Evolutionary conservation across 2,888 invertebrate species (phyloP), one percentile per base, ranked within the genome.

Genomic region (Campoplex capitator): DNA sequence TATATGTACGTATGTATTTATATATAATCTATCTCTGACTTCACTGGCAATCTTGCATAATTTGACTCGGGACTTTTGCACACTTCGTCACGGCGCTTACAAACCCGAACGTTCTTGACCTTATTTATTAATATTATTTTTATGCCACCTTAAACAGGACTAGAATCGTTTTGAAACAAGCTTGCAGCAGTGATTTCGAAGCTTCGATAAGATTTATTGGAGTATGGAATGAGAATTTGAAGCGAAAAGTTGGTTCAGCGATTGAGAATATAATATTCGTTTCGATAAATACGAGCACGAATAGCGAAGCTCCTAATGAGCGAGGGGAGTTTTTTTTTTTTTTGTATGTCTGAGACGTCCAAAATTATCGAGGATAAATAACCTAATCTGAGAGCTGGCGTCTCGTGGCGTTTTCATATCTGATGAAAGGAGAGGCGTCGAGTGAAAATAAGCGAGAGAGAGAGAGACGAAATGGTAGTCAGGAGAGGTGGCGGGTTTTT

Each of bases 101-200:
- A 48, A 76, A 76, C 54, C 68, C 51, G 62, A 32, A 48, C 71
- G 81, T 76, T 76, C 76, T 85, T 85, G 85, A 85, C 81, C 85
- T 81, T 85, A 84, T 75, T 75, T 56, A 62, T 76, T 76, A 62
- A 62, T 75, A 16, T 62, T 75, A 28, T 45, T 48, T 48, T 71
- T 71, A 48, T 71, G 62, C 32, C 32, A 32, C 62, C 32, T 62
- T 62, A 16, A 11, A 62, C 16, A 58, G 58, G 28, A 58, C 58
- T 58, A 32, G 32, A 58, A 4, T 13, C 3, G 13, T 58, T 58
- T 28, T 32, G 6, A 62, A 32, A 16, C 16, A 32, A 16, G 28
- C 4, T 13, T 11, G 13, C 28, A 23, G 23, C 23, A 28, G 28
- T 13, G 32, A 16, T 62, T 51, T 32, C 13, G 13, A 58, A 28